phyloP scores from a whole-genome alignment of 1,140 invertebrate genomes.

The Drosophila repleta region DNA sequence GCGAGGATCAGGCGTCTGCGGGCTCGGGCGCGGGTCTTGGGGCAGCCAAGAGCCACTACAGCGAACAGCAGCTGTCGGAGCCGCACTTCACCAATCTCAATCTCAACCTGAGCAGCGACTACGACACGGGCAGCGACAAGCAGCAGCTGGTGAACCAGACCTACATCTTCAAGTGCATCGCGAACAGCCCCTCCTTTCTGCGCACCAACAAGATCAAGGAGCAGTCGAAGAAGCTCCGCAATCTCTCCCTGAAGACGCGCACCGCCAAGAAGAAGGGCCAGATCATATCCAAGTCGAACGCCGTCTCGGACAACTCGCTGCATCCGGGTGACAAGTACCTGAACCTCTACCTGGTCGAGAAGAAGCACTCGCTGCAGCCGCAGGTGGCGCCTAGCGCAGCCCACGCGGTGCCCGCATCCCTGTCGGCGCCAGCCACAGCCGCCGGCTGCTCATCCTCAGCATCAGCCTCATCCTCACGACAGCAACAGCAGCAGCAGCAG shows the following conservation, averaged over 20 bases:
- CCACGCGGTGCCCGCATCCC: constrained; percentile 30
- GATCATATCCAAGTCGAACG: constrained; percentile 80
- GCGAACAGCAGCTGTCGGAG: constrained; percentile 63
- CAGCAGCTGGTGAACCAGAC: constrained; percentile 82
- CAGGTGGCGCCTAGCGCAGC: constrained; percentile 34
- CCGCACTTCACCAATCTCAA: constrained; percentile 71
- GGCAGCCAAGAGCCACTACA: constrained; percentile 65
- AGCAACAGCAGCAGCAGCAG: constrained; percentile 1
- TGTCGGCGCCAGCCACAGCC: constrained; percentile 29
- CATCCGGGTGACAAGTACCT: constrained; percentile 83
- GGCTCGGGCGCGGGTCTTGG: constrained; percentile 39
- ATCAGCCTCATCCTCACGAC: not conserved
- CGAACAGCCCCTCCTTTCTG: constrained; percentile 81
- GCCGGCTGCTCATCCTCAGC: constrained; percentile 32
- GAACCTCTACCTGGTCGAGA: constrained; percentile 81
- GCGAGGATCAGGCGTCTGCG: constrained; percentile 10
- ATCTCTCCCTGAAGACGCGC: constrained; percentile 77
- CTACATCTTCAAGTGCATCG: constrained; percentile 83
- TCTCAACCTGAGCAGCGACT: constrained; percentile 74
- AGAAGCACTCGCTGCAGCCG: constrained; percentile 76
- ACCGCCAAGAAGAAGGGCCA: constrained; percentile 79
- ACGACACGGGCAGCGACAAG: constrained; percentile 74
- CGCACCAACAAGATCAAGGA: constrained; percentile 83
- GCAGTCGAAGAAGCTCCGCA: constrained; percentile 80
- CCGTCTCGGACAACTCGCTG: constrained; percentile 81